Evolutionary conservation across 2,888 invertebrate species (phyloP).

Genomic region (Lamellibrachia satsuma): DNA sequence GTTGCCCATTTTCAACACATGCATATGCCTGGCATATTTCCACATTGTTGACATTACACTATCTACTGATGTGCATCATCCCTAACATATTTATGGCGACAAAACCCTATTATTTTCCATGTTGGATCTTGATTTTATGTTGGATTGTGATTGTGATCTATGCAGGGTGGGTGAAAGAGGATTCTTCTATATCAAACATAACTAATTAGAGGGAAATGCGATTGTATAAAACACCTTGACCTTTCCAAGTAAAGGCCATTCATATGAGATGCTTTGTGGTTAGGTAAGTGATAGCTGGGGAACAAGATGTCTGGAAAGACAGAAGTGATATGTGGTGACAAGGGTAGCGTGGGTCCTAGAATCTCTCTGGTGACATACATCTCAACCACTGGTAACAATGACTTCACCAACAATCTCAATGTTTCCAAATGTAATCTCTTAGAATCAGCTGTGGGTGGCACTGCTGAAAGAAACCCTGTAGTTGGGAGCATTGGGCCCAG

Average conservation of each 20-base stretch:
- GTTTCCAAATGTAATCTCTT: background rate
- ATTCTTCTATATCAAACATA: conserved; percentile 3
- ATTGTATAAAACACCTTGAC: conserved; percentile 1
- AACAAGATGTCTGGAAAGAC: background rate
- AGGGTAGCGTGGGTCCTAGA: background rate
- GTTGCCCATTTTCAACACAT: background rate
- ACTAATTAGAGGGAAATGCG: background rate
- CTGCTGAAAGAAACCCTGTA: background rate
- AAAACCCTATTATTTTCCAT: background rate
- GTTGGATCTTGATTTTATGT: background rate
- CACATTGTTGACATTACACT: background rate
- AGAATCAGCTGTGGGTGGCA: background rate
- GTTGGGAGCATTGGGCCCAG: no score
- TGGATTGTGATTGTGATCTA: background rate
- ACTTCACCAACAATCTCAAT: background rate
- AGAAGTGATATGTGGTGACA: background rate
- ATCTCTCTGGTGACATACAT: background rate
- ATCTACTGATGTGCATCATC: background rate
- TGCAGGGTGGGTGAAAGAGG: background rate
- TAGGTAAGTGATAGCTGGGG: background rate
- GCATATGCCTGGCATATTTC: background rate
- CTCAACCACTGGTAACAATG: background rate
- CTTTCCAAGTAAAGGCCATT: background rate
- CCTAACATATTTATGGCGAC: background rate
- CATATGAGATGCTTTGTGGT: background rate